Percentiles rank a stretch among this genome's conserved stretches.
Conservation (phyloP, 2,888 invertebrate genomes). For the Nebria brevicollis region DNA sequence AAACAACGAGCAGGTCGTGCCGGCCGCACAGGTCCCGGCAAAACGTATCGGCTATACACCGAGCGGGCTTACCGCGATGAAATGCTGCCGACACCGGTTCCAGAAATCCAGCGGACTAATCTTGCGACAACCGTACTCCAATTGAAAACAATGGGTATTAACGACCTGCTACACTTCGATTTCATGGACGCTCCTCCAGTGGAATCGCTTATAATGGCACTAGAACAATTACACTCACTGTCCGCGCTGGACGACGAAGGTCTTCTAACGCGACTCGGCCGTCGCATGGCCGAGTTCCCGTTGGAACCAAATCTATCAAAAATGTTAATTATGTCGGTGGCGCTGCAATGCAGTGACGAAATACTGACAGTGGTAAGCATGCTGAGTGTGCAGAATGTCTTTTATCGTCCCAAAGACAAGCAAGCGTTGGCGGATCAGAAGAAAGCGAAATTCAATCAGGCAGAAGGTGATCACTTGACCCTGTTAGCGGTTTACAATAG, state of each 20-base stretch:
- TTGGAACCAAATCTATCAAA: slow-evolving; percentile 97
- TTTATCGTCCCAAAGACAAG: slow-evolving; percentile 94
- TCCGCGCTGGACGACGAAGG: slow-evolving; percentile 97
- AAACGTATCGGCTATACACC: slow-evolving; percentile 95
- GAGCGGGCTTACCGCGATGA: slow-evolving; percentile 98
- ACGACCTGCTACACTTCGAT: slow-evolving; percentile 97
- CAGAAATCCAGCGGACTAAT: slow-evolving; percentile 99
- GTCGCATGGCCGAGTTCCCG: slow-evolving; percentile 98
- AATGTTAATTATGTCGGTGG: slow-evolving; percentile 99
- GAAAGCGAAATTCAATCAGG: slow-evolving; percentile 99
- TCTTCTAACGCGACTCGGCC: slow-evolving; percentile 85
- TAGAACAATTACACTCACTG: slow-evolving; percentile 96
- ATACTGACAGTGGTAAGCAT: slow-evolving; percentile 98
- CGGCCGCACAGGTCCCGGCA: slow-evolving; percentile 89
- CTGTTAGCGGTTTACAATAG: slow-evolving; percentile 98
- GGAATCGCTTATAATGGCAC: slow-evolving; percentile 96
- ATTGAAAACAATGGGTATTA: slow-evolving; percentile 99
- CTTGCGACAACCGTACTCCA: slow-evolving; percentile 93
- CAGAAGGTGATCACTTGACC: slow-evolving; percentile 98
- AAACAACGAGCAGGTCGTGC: slow-evolving; percentile 75
- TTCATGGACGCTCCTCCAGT: slow-evolving; percentile 99
- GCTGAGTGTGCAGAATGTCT: slow-evolving; percentile 99
- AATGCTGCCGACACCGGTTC: slow-evolving; percentile 97
- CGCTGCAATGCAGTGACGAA: slow-evolving; percentile 97
- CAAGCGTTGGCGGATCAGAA: slow-evolving; percentile 98